These are phyloP conservation scores for Maniola hyperantus DNA, from an alignment of 2,888 invertebrate genomes.

Conservation along the genomic window DNA sequence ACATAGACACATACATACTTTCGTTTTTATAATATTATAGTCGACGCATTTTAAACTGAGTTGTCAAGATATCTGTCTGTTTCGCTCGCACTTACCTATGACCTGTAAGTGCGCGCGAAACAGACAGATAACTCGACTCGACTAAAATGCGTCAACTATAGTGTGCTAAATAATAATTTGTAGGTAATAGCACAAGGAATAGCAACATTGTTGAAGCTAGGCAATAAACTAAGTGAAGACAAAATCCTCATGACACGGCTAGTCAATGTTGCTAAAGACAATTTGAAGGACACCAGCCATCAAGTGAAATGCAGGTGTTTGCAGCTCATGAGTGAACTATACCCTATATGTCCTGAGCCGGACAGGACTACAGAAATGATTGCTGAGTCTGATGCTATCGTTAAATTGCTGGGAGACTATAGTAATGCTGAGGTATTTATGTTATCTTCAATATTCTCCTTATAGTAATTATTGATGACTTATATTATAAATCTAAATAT, in stretches of 20 bases:
- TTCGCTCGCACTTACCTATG: too few relatives aligned
- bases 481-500: too few relatives aligned
- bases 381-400: conserved; percentile 83
- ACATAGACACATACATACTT: too few relatives aligned
- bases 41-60: too few relatives aligned
- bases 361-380: conserved; percentile 73
- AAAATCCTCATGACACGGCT: conserved; percentile 84
- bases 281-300: conserved; percentile 89
- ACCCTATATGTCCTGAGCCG: conserved; percentile 81
- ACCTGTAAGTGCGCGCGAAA: too few relatives aligned
- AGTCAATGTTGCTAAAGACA: conserved; percentile 85
- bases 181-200: conserved; percentile 89
- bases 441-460: background rate
- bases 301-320: conserved; percentile 91
- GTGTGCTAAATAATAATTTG: conserved; percentile 12
- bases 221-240: conserved; percentile 83
- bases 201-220: conserved; percentile 87
- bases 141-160: too few relatives aligned
- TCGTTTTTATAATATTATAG: too few relatives aligned
- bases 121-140: too few relatives aligned
- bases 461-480: too few relatives aligned
- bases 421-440: conserved; percentile 86
- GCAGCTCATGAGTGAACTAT: conserved; percentile 89
- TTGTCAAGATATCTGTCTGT: too few relatives aligned
- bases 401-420: conserved; percentile 91